Evolutionary conservation across 2,888 invertebrate genomes (phyloP).

Genomic region (Chromoteleia sp.): DNA sequence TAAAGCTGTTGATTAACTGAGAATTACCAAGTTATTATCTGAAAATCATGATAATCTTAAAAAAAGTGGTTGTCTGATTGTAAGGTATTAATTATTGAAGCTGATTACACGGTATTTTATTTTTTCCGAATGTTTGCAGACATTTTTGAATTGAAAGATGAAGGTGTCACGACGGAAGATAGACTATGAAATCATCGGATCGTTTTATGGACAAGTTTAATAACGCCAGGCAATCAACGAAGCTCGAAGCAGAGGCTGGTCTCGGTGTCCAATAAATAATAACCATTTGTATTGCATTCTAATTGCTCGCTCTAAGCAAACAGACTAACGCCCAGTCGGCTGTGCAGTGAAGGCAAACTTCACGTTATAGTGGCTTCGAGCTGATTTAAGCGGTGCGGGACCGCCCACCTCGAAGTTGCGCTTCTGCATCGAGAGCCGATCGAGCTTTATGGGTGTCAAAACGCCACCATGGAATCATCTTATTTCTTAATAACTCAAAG

Average conservation of each 20-base stretch:
- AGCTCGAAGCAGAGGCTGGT: conserved; percentile 28
- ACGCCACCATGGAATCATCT: conserved; percentile 74
- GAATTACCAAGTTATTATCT: too few species aligned
- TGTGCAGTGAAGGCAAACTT: conserved; percentile 73
- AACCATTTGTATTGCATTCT: conserved; percentile 84
- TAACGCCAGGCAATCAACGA: conserved; percentile 81
- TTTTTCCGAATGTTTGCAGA: not conserved
- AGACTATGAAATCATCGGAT: conserved; percentile 73
- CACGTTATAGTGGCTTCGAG: conserved; percentile 80
- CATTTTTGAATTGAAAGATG: conserved; percentile 34
- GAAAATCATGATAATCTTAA: too few species aligned
- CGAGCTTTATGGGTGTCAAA: conserved; percentile 79
- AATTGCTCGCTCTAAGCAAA: conserved; percentile 84
- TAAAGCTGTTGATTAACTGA: too few species aligned
- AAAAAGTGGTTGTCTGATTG: too few species aligned
- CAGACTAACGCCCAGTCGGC: conserved; percentile 79
- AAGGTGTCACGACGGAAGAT: conserved; percentile 37
- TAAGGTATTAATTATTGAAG: not conserved
- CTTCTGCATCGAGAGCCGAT: conserved; percentile 73
- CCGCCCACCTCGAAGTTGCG: conserved; percentile 83
- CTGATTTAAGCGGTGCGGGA: conserved; percentile 84
- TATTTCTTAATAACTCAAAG: conserved; percentile 64
- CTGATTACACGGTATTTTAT: not conserved
- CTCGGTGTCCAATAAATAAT: conserved; percentile 79
- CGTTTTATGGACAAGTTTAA: conserved; percentile 78